Conservation (phyloP, 2,797 vertebrate genomes). For the Bradypodion ventrale region DNA sequence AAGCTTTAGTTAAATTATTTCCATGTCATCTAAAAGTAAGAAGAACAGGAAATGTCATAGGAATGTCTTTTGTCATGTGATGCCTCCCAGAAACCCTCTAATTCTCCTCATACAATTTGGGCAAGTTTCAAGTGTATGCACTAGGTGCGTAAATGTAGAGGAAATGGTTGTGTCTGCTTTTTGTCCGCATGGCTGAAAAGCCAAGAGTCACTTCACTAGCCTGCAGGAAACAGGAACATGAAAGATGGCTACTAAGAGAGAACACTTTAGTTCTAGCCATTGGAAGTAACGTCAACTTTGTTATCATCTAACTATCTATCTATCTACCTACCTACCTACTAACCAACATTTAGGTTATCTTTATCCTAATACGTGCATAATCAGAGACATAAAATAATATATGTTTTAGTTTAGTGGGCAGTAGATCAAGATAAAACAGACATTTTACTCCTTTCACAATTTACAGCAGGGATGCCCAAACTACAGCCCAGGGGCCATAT, state of each 20-base stretch:
- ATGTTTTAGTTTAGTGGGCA: neutral
- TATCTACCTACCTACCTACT: no score
- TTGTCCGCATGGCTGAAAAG: neutral
- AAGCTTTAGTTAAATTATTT: neutral
- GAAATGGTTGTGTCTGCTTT: neutral
- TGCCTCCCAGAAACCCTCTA: neutral
- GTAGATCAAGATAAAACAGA: neutral
- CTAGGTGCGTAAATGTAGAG: neutral
- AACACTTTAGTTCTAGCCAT: neutral
- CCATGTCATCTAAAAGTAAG: neutral
- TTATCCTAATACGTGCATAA: neutral
- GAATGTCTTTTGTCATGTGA: neutral
- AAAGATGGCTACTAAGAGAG: neutral
- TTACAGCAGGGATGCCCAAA: no score
- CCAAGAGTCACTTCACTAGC: neutral
- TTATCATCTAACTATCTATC: neutral
- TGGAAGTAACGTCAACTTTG: neutral
- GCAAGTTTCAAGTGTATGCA: neutral
- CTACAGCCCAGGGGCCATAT: no score
- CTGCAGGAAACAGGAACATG: rapidly evolving
- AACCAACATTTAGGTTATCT: neutral
- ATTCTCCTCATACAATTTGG: neutral
- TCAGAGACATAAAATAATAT: neutral
- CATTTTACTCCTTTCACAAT: neutral
- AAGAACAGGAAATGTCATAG: rapidly evolving